Conservation (phyloP, 2,113 vertebrate genomes). For the Balaeniceps rex region DNA sequence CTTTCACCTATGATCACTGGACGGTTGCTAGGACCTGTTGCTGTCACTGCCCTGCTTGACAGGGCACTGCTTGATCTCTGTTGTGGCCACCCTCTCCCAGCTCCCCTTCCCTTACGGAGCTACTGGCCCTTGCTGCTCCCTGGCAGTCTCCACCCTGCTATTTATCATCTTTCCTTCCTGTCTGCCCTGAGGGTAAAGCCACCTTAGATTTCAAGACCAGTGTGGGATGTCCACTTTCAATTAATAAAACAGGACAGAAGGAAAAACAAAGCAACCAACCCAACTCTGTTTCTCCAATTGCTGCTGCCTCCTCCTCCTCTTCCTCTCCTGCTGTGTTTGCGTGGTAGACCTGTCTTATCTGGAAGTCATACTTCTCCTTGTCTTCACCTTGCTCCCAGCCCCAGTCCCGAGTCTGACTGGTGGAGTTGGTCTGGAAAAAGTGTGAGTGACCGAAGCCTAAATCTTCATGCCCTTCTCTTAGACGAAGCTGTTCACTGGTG, state of each 20-base stretch:
- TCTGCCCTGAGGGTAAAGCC: neutral
- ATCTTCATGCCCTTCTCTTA: neutral
- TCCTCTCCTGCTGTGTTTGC: neutral
- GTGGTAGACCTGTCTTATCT: conserved; percentile 28
- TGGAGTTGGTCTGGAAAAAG: conserved; percentile 50
- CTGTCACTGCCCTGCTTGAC: neutral
- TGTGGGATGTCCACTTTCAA: neutral
- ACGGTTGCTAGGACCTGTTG: neutral
- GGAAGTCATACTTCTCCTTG: conserved; percentile 42
- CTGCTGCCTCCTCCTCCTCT: conserved; percentile 21
- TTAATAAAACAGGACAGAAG: neutral
- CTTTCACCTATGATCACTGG: neutral
- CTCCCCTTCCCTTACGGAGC: neutral
- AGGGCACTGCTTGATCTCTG: neutral
- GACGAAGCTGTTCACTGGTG: neutral
- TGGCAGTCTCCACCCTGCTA: neutral
- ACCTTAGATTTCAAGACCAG: neutral
- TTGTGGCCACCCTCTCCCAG: neutral
- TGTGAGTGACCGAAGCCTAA: neutral
- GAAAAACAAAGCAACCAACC: conserved; percentile 46
- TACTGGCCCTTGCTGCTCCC: neutral
- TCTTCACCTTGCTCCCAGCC: conserved; percentile 43
- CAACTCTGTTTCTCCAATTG: conserved; percentile 21
- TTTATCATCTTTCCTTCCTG: neutral
- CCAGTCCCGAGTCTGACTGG: neutral